Percentiles rank a stretch among this genome's conserved stretches.
phyloP scores from a whole-genome alignment of 1,140 invertebrate genomes.

The Lethrus apterus region DNA sequence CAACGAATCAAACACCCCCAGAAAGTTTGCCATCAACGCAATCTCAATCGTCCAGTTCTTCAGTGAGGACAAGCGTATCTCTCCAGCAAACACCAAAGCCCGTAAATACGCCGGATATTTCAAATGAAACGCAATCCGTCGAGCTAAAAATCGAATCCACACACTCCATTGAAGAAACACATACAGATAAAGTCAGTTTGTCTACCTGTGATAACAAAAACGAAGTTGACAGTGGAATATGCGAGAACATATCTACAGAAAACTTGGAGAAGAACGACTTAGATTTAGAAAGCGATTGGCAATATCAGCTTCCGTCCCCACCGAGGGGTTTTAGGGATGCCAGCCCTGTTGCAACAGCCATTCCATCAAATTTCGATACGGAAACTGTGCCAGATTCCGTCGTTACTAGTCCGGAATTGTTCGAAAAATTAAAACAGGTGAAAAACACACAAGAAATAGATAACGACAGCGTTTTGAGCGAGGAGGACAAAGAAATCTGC shows the following conservation, averaged over 20 bases:
- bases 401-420: slow-evolving; percentile 37
- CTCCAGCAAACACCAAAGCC: neutral
- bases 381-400: slow-evolving; percentile 33
- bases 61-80: slow-evolving; percentile 1
- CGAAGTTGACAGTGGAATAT: slow-evolving; percentile 9
- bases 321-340: slow-evolving; percentile 52
- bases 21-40: slow-evolving; percentile 7
- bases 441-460: slow-evolving; percentile 30
- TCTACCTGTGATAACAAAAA: slow-evolving; percentile 1
- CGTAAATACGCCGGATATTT: neutral
- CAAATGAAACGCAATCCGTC: neutral
- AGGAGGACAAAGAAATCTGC: slow-evolving; percentile 30
- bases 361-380: slow-evolving; percentile 32
- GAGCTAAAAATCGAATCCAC: no score
- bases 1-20: slow-evolving; percentile 12
- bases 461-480: slow-evolving; percentile 23
- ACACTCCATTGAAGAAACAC: no score
- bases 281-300: slow-evolving; percentile 45
- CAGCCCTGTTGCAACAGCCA: slow-evolving; percentile 36
- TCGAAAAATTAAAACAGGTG: slow-evolving; percentile 35
- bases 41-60: neutral
- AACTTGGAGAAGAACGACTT: slow-evolving; percentile 1
- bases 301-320: slow-evolving; percentile 56
- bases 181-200: neutral
- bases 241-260: neutral